A percentile compares a stretch with the other conserved stretches of the same genome.
Conservation (phyloP, 2,888 invertebrate species). For the Uloborus plumipes region DNA sequence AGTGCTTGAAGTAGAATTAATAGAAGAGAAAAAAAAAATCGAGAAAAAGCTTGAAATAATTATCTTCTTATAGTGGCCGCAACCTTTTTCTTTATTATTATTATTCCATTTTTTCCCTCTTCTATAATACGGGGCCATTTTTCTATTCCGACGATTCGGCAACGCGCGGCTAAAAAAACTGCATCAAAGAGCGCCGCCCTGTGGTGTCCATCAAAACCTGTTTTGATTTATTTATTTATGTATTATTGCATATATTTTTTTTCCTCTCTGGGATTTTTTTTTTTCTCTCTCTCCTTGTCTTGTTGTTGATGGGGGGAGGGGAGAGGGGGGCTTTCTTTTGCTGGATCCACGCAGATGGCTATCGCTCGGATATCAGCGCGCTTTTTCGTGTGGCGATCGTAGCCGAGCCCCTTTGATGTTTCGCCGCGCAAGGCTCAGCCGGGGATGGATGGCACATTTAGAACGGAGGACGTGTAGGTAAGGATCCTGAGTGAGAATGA, state of each 20-base stretch:
- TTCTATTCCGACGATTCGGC: conserved; percentile 28
- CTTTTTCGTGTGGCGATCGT: conserved; percentile 37
- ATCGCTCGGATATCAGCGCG: conserved; percentile 42
- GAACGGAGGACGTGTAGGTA: no score
- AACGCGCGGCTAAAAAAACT: conserved; percentile 18
- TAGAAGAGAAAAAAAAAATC: not conserved
- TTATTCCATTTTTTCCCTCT: conserved; percentile 19
- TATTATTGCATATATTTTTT: conserved; percentile 6
- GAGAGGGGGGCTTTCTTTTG: conserved; percentile 7
- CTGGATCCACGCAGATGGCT: not conserved
- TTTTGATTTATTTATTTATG: conserved; percentile 54
- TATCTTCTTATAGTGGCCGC: conserved; percentile 32
- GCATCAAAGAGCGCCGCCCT: conserved; percentile 41
- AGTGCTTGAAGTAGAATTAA: not conserved
- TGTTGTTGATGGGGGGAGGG: conserved; percentile 9
- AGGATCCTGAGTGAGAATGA: no score
- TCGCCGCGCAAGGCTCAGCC: conserved; percentile 7
- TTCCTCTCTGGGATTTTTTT: conserved; percentile 13
- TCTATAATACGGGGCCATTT: conserved; percentile 24
- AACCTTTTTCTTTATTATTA: conserved; percentile 11
- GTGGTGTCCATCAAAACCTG: conserved; percentile 52
- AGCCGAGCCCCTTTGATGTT: conserved; percentile 29
- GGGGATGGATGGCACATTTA: no score
- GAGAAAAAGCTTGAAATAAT: conserved; percentile 32
- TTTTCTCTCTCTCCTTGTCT: not conserved